These are phyloP conservation scores for Papilio demoleus DNA, from an alignment of 2,888 invertebrate species.

Conservation along the genomic window DNA sequence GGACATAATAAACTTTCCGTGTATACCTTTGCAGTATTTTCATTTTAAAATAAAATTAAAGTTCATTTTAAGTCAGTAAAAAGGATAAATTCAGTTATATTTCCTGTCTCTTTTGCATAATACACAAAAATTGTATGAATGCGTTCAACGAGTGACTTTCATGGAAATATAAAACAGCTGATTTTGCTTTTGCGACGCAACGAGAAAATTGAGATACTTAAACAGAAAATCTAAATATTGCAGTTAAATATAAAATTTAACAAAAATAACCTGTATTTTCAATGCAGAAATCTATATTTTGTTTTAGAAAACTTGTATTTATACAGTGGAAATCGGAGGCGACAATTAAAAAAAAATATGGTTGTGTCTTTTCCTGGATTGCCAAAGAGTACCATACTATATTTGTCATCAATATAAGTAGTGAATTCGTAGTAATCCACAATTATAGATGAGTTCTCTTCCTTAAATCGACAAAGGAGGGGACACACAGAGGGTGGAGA, in stretches of 20 bases:
- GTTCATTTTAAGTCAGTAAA: not conserved
- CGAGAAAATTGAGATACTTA: constrained; percentile 2
- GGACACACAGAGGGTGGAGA: no score
- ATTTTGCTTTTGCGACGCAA: constrained; percentile 11
- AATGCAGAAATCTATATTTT: no score
- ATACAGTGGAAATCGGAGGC: no score
- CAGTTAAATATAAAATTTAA: not conserved
- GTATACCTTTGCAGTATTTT: not conserved
- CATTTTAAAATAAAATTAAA: constrained; percentile 2
- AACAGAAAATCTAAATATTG: not conserved
- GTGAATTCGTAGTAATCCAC: no score
- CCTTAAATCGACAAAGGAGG: no score
- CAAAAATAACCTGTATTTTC: not conserved
- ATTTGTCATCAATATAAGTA: no score
- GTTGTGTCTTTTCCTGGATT: no score
- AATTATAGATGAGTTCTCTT: no score
- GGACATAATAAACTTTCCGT: not conserved
- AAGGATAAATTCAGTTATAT: not conserved
- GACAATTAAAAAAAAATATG: no score
- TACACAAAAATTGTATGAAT: constrained; percentile 11
- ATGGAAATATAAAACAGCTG: constrained; percentile 6
- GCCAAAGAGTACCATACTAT: no score
- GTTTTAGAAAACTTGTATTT: no score
- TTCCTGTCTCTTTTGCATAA: constrained; percentile 2
- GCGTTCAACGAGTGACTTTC: not conserved